Conservation (phyloP, 2,113 vertebrate species). For the Aptenodytes forsteri region DNA sequence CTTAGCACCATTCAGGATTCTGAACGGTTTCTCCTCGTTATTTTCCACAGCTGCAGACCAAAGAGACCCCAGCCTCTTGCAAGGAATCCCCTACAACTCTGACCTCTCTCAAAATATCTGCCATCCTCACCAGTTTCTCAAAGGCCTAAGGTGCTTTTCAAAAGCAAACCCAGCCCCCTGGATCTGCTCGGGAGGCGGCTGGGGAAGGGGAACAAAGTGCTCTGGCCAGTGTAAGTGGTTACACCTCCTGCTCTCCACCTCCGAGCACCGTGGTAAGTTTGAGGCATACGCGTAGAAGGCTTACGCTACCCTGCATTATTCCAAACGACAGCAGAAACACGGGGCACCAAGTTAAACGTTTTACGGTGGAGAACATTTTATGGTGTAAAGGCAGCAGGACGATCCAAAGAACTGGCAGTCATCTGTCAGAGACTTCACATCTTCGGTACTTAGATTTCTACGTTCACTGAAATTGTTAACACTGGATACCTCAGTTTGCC, state of each 20-base stretch:
- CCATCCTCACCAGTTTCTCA: background rate
- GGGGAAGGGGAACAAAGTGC: background rate
- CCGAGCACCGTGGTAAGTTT: background rate
- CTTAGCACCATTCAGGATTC: background rate
- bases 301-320: accelerated
- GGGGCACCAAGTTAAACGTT: accelerated
- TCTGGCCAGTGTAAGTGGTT: background rate
- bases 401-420: background rate
- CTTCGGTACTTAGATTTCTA: background rate
- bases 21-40: accelerated
- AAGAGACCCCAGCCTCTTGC: background rate
- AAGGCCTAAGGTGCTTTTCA: background rate
- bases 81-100: background rate
- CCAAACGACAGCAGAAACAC: accelerated
- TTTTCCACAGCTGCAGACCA: background rate
- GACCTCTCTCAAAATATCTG: background rate
- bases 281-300: accelerated
- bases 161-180: background rate
- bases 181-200: accelerated
- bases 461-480: accelerated
- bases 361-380: background rate
- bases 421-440: background rate
- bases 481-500: accelerated
- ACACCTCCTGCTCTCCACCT: background rate
- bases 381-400: background rate